These are phyloP conservation scores for Chiroxiphia lanceolata DNA, from an alignment of 2,797 vertebrate species.

Conservation along the genomic window DNA sequence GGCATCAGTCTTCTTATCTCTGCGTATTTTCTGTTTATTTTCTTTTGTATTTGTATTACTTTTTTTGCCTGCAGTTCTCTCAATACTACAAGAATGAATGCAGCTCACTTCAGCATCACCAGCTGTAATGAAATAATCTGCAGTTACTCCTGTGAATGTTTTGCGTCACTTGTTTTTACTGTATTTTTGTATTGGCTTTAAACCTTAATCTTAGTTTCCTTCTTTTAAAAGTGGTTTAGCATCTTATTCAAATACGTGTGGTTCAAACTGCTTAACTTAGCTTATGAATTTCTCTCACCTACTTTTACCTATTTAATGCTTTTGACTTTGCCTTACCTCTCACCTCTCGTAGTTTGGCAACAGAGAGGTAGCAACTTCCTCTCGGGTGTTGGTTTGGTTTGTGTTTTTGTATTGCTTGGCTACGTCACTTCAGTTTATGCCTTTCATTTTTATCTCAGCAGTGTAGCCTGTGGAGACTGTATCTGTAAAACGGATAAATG, in stretches of 20 bases:
- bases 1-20: neutral
- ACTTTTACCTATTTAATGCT: neutral
- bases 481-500: neutral
- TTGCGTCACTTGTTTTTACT: neutral
- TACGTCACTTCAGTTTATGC: neutral
- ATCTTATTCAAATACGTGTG: neutral
- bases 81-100: neutral
- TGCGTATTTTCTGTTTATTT: neutral
- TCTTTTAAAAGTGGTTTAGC: neutral
- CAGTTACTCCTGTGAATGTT: neutral
- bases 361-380: neutral
- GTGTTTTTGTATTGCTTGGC: neutral
- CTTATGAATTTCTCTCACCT: conserved; percentile 1
- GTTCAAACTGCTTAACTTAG: neutral
- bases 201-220: neutral
- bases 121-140: neutral
- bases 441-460: neutral
- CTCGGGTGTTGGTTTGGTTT: neutral
- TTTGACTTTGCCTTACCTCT: neutral
- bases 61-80: conserved; percentile 1
- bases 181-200: neutral
- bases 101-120: neutral
- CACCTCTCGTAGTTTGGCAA: neutral
- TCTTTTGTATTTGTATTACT: neutral
- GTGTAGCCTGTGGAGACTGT: neutral